Percentiles rank a stretch among this genome's conserved stretches.
Evolutionary conservation across 2,797 vertebrate genomes (phyloP).

Genomic region (Sus cebifrons): DNA sequence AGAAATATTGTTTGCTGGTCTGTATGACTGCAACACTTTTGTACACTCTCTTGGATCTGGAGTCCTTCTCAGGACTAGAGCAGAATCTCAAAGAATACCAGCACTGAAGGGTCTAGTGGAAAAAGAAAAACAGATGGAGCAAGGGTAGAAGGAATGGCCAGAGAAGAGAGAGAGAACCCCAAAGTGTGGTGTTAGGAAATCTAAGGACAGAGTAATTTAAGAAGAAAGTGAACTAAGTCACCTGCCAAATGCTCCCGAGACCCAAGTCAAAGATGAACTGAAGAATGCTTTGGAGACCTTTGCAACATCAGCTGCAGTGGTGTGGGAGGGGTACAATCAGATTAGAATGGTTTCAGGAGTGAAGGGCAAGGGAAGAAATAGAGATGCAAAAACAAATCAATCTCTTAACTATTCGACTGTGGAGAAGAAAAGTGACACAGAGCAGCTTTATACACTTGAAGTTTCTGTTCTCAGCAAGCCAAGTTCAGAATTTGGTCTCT

Average conservation of each 20-base stretch:
- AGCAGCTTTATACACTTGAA: not conserved
- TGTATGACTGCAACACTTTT: not conserved
- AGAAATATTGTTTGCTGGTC: not conserved
- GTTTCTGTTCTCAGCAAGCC: slow-evolving; percentile 34
- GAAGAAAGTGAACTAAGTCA: not conserved
- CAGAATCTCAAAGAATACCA: not conserved
- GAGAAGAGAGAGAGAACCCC: not conserved
- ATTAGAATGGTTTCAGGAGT: slow-evolving; percentile 18
- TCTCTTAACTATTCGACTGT: not conserved
- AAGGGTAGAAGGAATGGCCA: not conserved
- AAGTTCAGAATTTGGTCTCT: not conserved
- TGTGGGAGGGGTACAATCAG: not conserved
- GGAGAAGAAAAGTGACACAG: not conserved
- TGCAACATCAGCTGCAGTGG: not conserved
- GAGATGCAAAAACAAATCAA: not conserved
- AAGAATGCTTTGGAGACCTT: slow-evolving; percentile 37
- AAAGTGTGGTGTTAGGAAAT: not conserved
- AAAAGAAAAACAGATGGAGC: not conserved
- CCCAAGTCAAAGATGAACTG: not conserved
- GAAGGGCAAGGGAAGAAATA: not conserved
- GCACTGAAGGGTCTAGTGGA: not conserved
- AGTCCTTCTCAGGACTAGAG: slow-evolving; percentile 7
- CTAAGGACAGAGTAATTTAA: not conserved
- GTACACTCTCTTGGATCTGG: not conserved
- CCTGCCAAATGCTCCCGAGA: not conserved